Evolutionary conservation across 2,113 vertebrate species (phyloP).

Genomic region (Hyaena hyaena): DNA sequence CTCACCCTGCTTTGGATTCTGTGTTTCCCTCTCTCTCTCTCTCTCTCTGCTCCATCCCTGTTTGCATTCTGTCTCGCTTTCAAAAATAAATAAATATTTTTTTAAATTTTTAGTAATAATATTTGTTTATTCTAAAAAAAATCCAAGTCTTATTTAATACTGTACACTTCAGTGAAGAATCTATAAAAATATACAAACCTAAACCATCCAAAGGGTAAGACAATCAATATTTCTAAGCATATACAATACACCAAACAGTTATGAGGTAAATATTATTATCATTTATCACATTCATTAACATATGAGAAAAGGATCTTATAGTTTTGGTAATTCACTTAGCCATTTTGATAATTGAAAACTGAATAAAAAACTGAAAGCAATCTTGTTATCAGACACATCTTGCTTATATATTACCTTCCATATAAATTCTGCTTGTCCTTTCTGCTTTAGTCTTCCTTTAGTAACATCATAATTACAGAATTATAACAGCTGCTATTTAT

Average conservation of each 20-base stretch:
- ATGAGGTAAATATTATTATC: neutral
- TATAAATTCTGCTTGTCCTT: neutral
- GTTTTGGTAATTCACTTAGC: neutral
- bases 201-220: neutral
- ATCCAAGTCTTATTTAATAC: neutral
- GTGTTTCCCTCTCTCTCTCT: no score
- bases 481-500: neutral
- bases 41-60: no score
- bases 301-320: neutral
- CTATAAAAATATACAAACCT: neutral
- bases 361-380: constrained; percentile 30
- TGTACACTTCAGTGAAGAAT: neutral
- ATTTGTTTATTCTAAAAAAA: neutral
- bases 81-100: no score
- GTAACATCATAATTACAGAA: neutral
- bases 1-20: no score
- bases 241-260: neutral
- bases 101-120: no score
- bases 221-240: neutral
- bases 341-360: constrained; percentile 7
- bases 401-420: neutral
- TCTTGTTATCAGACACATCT: neutral
- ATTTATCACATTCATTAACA: neutral
- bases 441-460: constrained; percentile 45
- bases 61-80: no score